These are phyloP conservation scores for Halyomorpha halys DNA, from an alignment of 1,140 invertebrate genomes.

Conservation along the genomic window DNA sequence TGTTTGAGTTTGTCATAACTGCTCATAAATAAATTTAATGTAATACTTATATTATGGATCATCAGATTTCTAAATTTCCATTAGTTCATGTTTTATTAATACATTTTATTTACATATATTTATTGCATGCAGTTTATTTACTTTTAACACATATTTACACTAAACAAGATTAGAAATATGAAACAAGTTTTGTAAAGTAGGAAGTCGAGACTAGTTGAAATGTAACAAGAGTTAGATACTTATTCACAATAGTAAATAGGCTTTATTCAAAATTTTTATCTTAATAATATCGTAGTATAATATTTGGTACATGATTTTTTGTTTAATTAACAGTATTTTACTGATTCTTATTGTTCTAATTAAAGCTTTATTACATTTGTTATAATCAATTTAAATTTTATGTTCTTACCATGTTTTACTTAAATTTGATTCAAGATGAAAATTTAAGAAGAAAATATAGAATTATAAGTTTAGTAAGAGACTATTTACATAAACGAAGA, in stretches of 20 bases:
- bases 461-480: background rate
- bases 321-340: constrained; percentile 1
- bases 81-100: background rate
- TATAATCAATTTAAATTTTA: background rate
- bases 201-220: background rate
- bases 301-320: background rate
- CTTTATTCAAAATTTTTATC: background rate
- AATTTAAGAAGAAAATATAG: background rate
- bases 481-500: constrained; percentile 17
- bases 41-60: no score
- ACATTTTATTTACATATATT: constrained; percentile 4
- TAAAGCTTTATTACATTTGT: constrained; percentile 13
- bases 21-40: no score
- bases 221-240: background rate
- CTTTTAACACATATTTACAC: constrained; percentile 4
- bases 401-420: background rate
- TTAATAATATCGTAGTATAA: background rate
- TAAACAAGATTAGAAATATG: background rate
- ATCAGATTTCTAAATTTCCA: no score
- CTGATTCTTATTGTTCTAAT: constrained; percentile 14
- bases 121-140: constrained; percentile 4
- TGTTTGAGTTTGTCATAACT: no score
- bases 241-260: background rate
- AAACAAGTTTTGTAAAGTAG: constrained; percentile 1
- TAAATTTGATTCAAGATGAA: no score